Conservation (phyloP, 2,113 vertebrate species). For the Cyrtonyx montezumae region DNA sequence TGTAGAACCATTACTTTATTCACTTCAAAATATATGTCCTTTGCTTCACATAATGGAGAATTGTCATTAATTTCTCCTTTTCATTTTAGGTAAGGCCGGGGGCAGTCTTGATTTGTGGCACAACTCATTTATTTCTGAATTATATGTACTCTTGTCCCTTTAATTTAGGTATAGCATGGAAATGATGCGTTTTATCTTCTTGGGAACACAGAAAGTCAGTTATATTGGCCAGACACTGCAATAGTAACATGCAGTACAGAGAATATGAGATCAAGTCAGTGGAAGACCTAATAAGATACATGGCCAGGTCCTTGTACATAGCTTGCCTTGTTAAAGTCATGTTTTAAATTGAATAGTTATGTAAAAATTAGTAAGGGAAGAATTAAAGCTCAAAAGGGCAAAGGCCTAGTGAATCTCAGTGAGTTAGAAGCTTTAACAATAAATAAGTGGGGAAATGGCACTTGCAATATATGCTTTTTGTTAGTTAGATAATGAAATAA, state of each 20-base stretch:
- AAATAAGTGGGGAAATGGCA: not conserved
- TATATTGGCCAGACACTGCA: not conserved
- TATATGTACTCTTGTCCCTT: not conserved
- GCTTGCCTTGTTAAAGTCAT: not conserved
- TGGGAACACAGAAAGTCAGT: not conserved
- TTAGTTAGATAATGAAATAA: conserved; percentile 22
- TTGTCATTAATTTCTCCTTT: not conserved
- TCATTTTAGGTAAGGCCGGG: not conserved
- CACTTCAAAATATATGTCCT: not conserved
- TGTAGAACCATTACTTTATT: not conserved
- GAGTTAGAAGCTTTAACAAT: not conserved
- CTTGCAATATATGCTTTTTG: not conserved
- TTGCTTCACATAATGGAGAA: not conserved
- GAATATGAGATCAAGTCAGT: not conserved
- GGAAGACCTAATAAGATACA: not conserved
- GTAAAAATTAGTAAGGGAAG: not conserved
- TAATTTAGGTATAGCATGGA: not conserved
- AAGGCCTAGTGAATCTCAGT: not conserved
- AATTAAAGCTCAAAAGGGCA: not conserved
- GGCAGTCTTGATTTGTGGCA: not conserved
- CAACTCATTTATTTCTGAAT: not conserved
- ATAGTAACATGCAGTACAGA: not conserved
- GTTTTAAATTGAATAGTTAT: not conserved
- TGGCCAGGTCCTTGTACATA: not conserved
- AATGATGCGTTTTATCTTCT: not conserved